Conservation (phyloP, 2,888 invertebrate genomes). For the Sepioteuthis lessoniana region DNA sequence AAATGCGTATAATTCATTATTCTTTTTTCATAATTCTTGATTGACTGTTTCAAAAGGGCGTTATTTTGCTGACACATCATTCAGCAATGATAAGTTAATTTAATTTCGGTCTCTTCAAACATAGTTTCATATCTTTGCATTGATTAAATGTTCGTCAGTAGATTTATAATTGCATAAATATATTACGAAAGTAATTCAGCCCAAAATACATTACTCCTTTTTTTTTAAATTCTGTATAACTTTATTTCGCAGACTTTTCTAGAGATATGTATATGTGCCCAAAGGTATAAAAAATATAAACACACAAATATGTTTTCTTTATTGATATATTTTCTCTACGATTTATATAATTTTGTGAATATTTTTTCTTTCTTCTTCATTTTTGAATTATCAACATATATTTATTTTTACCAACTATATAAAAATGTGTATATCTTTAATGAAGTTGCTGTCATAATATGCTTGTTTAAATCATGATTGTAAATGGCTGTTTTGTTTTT, state of each 20-base stretch:
- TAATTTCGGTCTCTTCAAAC: not conserved
- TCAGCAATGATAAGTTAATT: not conserved
- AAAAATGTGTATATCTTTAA: not conserved
- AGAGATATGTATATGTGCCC: not conserved
- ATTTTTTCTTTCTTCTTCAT: not conserved
- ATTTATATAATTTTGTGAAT: not conserved
- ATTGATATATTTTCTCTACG: not conserved
- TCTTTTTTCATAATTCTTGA: too few relatives aligned
- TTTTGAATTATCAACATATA: not conserved
- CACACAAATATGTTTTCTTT: not conserved
- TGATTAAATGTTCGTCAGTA: not conserved
- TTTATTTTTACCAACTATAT: not conserved
- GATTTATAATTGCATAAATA: too few relatives aligned
- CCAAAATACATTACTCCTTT: not conserved
- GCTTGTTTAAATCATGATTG: not conserved
- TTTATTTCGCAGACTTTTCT: not conserved
- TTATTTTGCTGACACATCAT: not conserved
- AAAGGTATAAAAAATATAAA: not conserved
- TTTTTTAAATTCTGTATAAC: not conserved
- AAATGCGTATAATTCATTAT: too few relatives aligned
- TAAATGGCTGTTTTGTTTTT: not conserved
- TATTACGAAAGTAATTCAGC: not conserved
- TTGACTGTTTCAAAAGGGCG: too few relatives aligned
- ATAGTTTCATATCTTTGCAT: not conserved
- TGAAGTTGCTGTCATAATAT: not conserved